Evolutionary conservation across 2,113 vertebrate species (phyloP), one percentile per base, ranked within the genome.

Genomic region (Gadus macrocephalus): DNA sequence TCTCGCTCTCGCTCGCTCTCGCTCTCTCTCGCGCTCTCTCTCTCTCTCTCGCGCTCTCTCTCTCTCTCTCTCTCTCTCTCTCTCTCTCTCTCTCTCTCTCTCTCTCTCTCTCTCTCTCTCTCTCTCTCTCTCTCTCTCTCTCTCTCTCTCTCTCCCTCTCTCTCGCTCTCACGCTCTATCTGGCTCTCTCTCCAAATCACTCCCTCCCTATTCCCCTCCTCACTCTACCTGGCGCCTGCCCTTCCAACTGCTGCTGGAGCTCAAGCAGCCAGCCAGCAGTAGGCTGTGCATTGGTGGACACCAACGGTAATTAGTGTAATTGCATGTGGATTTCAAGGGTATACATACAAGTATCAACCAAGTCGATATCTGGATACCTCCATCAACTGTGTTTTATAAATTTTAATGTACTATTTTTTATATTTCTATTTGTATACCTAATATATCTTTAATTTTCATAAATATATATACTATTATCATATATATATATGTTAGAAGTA

Each of bases 181-280:
- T 49, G 31, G 31, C 31, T 35, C 31, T 35, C 31, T 35, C 66
- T 31, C 22, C 56, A 71, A 64, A 72, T 81, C 85, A 60, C 86
- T 84, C 82, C 64, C 81, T 83, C 81, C 61, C 82, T 79, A 55
- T 79, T 81, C 74, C 70, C 71, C 69, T 74, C 71, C 85, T 86
- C 85, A 67, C 80, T 88, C 83, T 87, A 90, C 88, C 91, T 92
- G 85, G 73, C 81, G 70, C 68, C 59, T 72, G 77, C 73, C 81
- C 67, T 75, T 80, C 75, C 62, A 71, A 71, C 65, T 64, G 28
- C 86, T 77, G 31, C 67, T 68, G 70, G 67, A 75, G 22, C 63
- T 28, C 15, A 28, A 31, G 25, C 69, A 70, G 55, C 81, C 84
- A 86, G 31, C 58, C 56, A 49, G 42, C 42, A 49, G 42, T 49